Evolutionary conservation across 2,113 vertebrate genomes (phyloP), one percentile per base, ranked within the genome.

Genomic region (Rhagologus leucostigma): DNA sequence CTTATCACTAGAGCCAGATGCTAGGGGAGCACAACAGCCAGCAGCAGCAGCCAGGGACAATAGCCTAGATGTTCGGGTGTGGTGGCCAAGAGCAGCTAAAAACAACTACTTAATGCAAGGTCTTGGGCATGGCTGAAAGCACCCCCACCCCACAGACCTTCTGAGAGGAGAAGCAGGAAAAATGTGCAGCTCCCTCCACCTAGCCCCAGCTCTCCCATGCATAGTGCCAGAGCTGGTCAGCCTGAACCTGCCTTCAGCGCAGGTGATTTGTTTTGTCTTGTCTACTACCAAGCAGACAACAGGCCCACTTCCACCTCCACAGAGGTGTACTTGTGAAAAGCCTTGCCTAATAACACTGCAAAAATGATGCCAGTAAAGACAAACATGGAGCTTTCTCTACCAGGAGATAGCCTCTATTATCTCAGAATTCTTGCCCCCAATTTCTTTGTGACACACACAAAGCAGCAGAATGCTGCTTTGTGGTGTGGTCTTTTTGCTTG

Each of bases 1-100:
- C 91, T 96, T 95, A 94, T 97, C 96, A 94, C 35, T 26, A 33
- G 17, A n/a, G 64, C 83, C 92, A 96, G 85, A 94, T 75, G 92
- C 32, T 9, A 6, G 13, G 44, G 32, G 60, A 71, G 33, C 50
- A 24, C 77, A 87, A 93, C 84, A 95, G 85, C 62, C 77, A 69
- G 64, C 62, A 86, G 52, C 55, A 90, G 49, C 52, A 87, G 32
- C 18, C 22, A 42, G 74, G 49, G 47, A 65, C 89, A 92, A 89
- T 20, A 60, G 46, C 41, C 42, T 27, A 20, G 18, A 76, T 37
- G 49, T 18, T 47, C 0, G 42, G 87, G 90, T 41, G 71, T 78
- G 82, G 88, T 53, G 64, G 60, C 75, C 62, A 67, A 78, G 60
- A 89, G 47, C 60, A 57, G 53, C 84, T 49, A 46, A 64, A 76